Evolutionary conservation across 2,888 invertebrate species (phyloP).

Genomic region (Yponomeuta sedellus): DNA sequence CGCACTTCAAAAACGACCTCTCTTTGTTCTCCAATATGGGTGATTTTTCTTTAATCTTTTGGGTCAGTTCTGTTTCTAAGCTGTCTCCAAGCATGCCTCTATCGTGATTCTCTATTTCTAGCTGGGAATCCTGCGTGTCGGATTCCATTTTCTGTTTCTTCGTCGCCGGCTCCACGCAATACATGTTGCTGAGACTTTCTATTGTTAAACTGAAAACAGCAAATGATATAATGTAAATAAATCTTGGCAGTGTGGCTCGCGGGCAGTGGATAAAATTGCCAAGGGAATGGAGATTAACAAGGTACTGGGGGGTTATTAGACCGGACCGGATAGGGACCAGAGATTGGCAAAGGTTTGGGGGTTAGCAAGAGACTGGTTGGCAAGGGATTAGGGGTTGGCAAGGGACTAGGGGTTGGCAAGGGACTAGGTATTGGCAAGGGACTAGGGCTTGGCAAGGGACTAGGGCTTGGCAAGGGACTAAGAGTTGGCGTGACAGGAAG

Average conservation of each 20-base stretch:
- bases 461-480: no score
- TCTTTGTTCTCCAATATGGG: constrained; percentile 65
- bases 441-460: no score
- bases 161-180: constrained; percentile 48
- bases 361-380: no score
- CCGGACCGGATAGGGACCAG: no score
- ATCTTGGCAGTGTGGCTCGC: not conserved
- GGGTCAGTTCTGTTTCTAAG: constrained; percentile 27
- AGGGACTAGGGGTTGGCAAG: not conserved
- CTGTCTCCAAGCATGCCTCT: constrained; percentile 33
- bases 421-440: no score
- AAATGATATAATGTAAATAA: constrained; percentile 15
- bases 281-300: no score
- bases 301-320: no score
- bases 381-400: no score
- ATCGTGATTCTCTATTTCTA: constrained; percentile 31
- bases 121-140: constrained; percentile 22
- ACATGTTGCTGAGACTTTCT: constrained; percentile 62
- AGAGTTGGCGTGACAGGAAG: no score
- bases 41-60: constrained; percentile 40
- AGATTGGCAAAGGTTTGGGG: not conserved
- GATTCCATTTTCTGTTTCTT: constrained; percentile 47
- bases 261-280: no score
- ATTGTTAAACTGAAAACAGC: constrained; percentile 58
- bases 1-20: constrained; percentile 50